These are phyloP conservation scores for Sitobion miscanthi DNA, from an alignment of 1,140 invertebrate species.

Conservation along the genomic window DNA sequence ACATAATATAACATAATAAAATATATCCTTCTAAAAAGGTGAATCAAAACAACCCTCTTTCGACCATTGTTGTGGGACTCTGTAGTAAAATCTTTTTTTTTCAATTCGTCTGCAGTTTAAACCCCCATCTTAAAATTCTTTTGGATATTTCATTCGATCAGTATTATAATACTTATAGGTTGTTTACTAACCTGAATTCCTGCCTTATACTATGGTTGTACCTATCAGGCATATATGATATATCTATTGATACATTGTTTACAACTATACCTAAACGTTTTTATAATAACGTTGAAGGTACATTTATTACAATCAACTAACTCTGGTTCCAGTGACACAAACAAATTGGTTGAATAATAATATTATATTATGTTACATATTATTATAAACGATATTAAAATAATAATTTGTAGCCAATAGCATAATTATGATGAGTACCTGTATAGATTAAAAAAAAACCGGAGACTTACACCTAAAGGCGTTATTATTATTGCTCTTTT, in stretches of 20 bases:
- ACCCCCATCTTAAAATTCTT: neutral
- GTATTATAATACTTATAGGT: neutral
- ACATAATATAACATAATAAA: neutral
- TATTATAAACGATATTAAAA: neutral
- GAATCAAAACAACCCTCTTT: slow-evolving; percentile 31
- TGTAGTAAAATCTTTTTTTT: neutral
- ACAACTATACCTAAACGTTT: neutral
- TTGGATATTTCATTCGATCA: slow-evolving; percentile 11
- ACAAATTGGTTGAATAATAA: neutral
- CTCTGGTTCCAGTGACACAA: neutral
- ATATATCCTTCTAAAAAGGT: slow-evolving; percentile 16
- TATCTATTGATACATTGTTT: neutral
- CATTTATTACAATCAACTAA: neutral
- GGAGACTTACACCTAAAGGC: neutral
- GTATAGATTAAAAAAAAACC: slow-evolving; percentile 20
- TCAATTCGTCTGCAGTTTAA: neutral
- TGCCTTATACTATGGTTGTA: neutral
- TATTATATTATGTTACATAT: neutral
- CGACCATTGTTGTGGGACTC: neutral
- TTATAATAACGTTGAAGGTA: neutral
- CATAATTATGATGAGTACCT: neutral
- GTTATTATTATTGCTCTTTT: neutral
- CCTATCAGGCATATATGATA: neutral
- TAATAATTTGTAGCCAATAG: neutral
- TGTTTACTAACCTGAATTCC: neutral